Evolutionary conservation across 2,113 vertebrate species (phyloP), one percentile per base, ranked within the genome.

Genomic region (Rostratula benghalensis): DNA sequence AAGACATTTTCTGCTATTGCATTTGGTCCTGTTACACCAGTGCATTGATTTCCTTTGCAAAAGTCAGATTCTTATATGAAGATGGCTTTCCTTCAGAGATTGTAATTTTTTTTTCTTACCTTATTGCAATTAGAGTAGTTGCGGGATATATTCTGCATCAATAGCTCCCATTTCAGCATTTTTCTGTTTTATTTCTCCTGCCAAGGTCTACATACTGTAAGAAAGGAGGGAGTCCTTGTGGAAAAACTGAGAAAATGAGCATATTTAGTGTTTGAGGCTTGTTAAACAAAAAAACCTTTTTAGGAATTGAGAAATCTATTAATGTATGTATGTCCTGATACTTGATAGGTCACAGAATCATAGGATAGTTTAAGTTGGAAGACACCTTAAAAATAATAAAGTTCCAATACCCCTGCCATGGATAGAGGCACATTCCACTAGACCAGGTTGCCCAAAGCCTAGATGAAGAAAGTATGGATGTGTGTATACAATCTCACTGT

Each of bases 41-140:
- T 69, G 70, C 24, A 78, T 53, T 73, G 93, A 73, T 43, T 28
- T 95, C 83, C 87, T 91, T 93, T 61, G 81, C 70, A 94, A 92
- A 90, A 95, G 65, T 65, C 67, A 74, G 25, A 63, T 89, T 96
- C 56, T 59, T 20, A 1, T 12, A 14, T 33, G 60, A 84, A 94
- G 91, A 95, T 90, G 50, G 21, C 65, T 94, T 94, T 91, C 37
- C 13, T 92, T 87, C 78, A 93, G 30, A 93, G 59, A 82, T 0
- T 57, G 19, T 27, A n/a, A 37, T 41, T 16, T 89, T 92, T 39
- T 74, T 86, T 70, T 76, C 51, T 69, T 27, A 25, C 45, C 63
- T 92, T 71, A 79, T 37, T 71, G 37, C 22, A 83, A 10, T 46
- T 17, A 78, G 30, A 56, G 24, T 53, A 43, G 39, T 69, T 90